These are phyloP conservation scores for Aricia artaxerxes DNA, from an alignment of 2,888 invertebrate species.

Conservation along the genomic window DNA sequence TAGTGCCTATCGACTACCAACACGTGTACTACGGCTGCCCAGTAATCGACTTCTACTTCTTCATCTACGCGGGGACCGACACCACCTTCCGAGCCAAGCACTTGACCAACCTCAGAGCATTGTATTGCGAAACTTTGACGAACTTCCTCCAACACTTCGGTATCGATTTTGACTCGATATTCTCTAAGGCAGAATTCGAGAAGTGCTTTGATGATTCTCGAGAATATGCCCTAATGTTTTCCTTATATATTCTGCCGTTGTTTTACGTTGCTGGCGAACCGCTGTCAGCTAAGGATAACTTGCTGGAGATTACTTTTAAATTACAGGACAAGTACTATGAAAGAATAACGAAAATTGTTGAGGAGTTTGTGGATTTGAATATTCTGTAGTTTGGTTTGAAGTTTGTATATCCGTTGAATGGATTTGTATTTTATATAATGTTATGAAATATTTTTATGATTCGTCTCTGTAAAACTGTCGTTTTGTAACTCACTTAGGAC, in stretches of 20 bases:
- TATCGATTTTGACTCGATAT: conserved; percentile 46
- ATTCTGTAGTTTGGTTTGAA: conserved; percentile 35
- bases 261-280: conserved; percentile 46
- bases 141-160: conserved; percentile 49
- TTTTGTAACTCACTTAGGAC: too few species aligned
- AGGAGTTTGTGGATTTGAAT: conserved; percentile 51
- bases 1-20: conserved; percentile 52
- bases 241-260: conserved; percentile 47
- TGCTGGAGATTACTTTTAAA: conserved; percentile 42
- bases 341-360: conserved; percentile 46
- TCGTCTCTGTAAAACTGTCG: too few species aligned
- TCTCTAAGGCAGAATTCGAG: conserved; percentile 50
- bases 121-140: conserved; percentile 49
- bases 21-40: conserved; percentile 48
- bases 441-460: background rate
- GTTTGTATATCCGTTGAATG: background rate
- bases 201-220: conserved; percentile 46
- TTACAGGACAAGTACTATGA: conserved; percentile 45
- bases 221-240: conserved; percentile 50
- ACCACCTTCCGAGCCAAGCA: conserved; percentile 48
- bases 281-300: conserved; percentile 44
- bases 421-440: background rate
- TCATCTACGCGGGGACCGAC: conserved; percentile 47
- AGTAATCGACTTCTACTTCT: conserved; percentile 48
- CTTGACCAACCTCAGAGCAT: conserved; percentile 47